Conservation (phyloP, 2,797 vertebrate species). For the Fratercula arctica region DNA sequence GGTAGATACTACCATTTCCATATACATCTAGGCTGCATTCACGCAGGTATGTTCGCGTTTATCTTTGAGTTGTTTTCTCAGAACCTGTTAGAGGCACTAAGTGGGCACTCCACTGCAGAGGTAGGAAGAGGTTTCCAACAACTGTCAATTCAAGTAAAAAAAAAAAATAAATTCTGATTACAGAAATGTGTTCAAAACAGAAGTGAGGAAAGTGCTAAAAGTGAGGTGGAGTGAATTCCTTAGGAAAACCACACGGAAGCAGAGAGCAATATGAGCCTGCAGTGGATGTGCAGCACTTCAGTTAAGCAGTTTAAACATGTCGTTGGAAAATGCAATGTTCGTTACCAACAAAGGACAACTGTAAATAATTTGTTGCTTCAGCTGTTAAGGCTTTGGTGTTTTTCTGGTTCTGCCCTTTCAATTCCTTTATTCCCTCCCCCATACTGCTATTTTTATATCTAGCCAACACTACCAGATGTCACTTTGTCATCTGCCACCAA, state of each 20-base stretch:
- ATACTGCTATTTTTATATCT: neutral
- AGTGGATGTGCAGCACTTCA: neutral
- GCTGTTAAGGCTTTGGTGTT: neutral
- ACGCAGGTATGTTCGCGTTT: neutral
- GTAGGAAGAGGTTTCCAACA: neutral
- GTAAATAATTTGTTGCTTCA: slow-evolving; percentile 47
- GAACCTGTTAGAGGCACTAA: neutral
- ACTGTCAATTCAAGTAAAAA: neutral
- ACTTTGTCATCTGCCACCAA: slow-evolving; percentile 16
- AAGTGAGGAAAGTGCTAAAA: neutral
- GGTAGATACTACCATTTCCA: neutral
- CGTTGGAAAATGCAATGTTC: neutral
- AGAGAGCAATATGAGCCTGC: neutral
- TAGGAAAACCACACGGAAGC: neutral
- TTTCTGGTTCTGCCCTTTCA: slow-evolving; percentile 1
- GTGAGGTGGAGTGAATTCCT: neutral
- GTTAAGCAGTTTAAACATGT: neutral
- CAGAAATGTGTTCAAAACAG: neutral
- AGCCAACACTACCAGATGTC: neutral
- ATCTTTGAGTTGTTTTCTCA: neutral
- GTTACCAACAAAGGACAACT: neutral
- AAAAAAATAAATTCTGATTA: neutral
- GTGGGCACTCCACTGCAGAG: neutral
- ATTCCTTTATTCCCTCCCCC: neutral
- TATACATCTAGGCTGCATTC: neutral